A percentile compares a stretch with the other conserved stretches of the same genome.
Evolutionary conservation across 1,140 invertebrate species (phyloP).

Genomic region (Drosophila serrata): DNA sequence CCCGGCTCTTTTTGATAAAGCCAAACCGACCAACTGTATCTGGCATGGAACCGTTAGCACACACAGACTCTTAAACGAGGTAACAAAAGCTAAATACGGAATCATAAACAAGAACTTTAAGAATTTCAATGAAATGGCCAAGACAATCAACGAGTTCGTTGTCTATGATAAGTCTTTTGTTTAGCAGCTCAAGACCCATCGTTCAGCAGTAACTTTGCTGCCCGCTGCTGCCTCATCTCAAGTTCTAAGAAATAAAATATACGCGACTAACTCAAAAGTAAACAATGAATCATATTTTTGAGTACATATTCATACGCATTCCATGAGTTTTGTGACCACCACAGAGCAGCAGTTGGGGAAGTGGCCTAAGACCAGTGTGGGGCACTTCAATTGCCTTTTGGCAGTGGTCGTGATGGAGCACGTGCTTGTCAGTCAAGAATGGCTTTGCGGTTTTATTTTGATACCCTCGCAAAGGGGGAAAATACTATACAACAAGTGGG

Average conservation of each 20-base stretch:
- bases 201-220: background rate
- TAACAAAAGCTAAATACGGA: constrained; percentile 36
- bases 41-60: constrained; percentile 52
- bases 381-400: constrained; percentile 56
- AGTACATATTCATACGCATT: constrained; percentile 32
- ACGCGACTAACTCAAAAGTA: constrained; percentile 20
- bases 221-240: constrained; percentile 32
- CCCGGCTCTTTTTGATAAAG: constrained; percentile 15
- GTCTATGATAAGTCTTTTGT: constrained; percentile 79
- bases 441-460: constrained; percentile 48
- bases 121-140: constrained; percentile 64
- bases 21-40: constrained; percentile 55
- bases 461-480: constrained; percentile 37
- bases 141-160: constrained; percentile 72
- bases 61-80: constrained; percentile 14
- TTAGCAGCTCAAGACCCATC: constrained; percentile 8
- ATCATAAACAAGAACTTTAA: constrained; percentile 39
- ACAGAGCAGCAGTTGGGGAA: constrained; percentile 5
- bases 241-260: constrained; percentile 54
- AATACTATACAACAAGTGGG: constrained; percentile 12
- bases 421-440: constrained; percentile 62
- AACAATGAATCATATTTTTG: constrained; percentile 68
- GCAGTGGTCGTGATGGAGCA: constrained; percentile 46
- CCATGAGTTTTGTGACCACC: constrained; percentile 28
- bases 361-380: constrained; percentile 15